Conservation (phyloP, 2,797 vertebrate genomes). For the Pteronotus mesoamericanus region DNA sequence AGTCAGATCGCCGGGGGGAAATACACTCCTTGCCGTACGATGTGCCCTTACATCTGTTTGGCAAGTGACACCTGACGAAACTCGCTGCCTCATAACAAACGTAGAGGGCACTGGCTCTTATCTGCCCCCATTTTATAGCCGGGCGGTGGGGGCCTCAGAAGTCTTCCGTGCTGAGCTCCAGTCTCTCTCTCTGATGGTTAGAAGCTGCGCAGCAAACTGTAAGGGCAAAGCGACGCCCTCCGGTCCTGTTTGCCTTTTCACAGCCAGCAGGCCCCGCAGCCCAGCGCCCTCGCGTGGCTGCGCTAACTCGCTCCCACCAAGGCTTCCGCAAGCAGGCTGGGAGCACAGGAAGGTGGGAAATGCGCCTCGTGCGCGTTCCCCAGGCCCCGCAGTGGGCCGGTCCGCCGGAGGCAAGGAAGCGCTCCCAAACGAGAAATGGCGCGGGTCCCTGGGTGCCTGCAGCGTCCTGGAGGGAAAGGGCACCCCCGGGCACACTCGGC, state of each 20-base stretch:
- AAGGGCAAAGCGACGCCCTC: background rate
- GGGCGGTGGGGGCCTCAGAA: no score
- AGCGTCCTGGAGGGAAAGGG: slow-evolving; percentile 17
- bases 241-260: background rate
- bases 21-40: rapidly evolving
- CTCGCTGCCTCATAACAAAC: background rate
- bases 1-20: no score
- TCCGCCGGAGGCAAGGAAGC: rapidly evolving
- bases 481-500: slow-evolving; percentile 1
- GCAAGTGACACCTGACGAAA: background rate
- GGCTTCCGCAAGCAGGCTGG: no score
- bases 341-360: background rate
- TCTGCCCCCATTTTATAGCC: background rate
- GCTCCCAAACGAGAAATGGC: background rate
- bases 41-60: background rate
- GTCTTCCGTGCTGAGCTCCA: no score
- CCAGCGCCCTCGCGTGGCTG: no score
- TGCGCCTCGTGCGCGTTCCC: rapidly evolving
- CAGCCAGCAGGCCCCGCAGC: rapidly evolving
- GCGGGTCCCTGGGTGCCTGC: background rate
- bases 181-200: background rate
- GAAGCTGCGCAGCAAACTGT: background rate
- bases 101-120: background rate
- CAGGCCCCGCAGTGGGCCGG: background rate
- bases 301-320: background rate